These are phyloP conservation scores for Agrochola litura DNA, from an alignment of 2,888 invertebrate genomes.

Conservation along the genomic window DNA sequence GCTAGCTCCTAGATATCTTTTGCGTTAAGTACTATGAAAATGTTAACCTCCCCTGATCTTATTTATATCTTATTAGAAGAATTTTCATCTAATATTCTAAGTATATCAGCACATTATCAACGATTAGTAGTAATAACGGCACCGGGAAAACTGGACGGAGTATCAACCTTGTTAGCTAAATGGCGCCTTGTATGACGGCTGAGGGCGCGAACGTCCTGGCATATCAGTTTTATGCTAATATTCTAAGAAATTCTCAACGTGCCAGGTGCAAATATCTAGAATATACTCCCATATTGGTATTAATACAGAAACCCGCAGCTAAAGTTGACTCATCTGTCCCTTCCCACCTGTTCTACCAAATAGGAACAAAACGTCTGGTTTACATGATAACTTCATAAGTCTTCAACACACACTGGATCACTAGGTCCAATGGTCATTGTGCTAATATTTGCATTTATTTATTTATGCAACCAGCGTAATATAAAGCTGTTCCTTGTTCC, in stretches of 20 bases:
- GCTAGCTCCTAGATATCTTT: neutral
- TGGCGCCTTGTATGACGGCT: slow-evolving; percentile 71
- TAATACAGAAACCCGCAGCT: slow-evolving; percentile 6
- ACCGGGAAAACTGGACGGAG: slow-evolving; percentile 66
- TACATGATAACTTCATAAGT: slow-evolving; percentile 55
- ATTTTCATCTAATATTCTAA: slow-evolving; percentile 41
- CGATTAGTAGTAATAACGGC: slow-evolving; percentile 73
- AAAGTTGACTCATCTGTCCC: slow-evolving; percentile 31
- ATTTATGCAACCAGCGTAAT: slow-evolving; percentile 43
- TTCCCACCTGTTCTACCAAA: slow-evolving; percentile 34
- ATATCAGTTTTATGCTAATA: slow-evolving; percentile 74
- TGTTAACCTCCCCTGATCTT: neutral
- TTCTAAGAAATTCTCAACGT: slow-evolving; percentile 53
- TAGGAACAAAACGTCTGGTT: slow-evolving; percentile 39
- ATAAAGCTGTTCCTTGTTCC: slow-evolving; percentile 47
- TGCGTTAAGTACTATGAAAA: neutral
- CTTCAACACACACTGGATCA: slow-evolving; percentile 30
- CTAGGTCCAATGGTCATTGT: slow-evolving; percentile 48
- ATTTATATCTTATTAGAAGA: slow-evolving; percentile 18
- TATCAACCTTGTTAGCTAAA: slow-evolving; percentile 73
- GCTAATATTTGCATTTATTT: slow-evolving; percentile 46
- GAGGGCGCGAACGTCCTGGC: slow-evolving; percentile 56
- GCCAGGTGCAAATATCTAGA: slow-evolving; percentile 29
- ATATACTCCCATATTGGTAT: slow-evolving; percentile 14
- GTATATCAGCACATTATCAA: slow-evolving; percentile 66